Conservation (phyloP, 2,113 vertebrate genomes). For the Chaetops frenatus region DNA sequence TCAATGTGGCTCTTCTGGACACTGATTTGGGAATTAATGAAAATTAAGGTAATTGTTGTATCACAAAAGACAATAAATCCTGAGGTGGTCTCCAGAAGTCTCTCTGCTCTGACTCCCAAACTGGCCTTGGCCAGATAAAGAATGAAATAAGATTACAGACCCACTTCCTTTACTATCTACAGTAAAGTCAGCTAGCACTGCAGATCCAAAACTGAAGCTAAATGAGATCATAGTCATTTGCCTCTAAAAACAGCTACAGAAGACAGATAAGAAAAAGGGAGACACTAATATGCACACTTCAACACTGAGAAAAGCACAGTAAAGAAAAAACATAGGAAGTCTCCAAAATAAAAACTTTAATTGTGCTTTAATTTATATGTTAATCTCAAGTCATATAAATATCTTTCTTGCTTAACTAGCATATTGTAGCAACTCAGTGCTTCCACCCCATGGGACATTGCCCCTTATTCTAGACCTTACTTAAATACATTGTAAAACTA, state of each 20-base stretch:
- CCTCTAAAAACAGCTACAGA: constrained; percentile 16
- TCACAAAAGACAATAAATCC: neutral
- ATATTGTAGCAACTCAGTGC: neutral
- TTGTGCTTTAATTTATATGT: neutral
- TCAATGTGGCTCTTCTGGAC: neutral
- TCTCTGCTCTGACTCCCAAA: neutral
- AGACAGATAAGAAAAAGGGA: neutral
- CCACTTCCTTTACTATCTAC: neutral
- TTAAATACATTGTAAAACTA: neutral
- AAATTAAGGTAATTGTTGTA: neutral
- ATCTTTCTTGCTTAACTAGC: neutral
- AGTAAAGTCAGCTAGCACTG: neutral
- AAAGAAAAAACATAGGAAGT: neutral
- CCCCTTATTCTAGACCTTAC: neutral
- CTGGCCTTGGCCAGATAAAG: neutral
- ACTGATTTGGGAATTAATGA: neutral
- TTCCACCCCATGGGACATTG: neutral
- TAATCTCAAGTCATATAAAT: neutral
- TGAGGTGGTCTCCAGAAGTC: neutral
- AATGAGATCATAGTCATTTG: neutral
- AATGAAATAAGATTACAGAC: neutral
- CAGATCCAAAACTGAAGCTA: neutral
- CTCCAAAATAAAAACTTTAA: neutral
- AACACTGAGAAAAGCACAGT: neutral
- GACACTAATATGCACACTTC: neutral